These are phyloP conservation scores for Patiria miniata DNA, from an alignment of 35 echinoderm and acorn worm genomes.

Conservation along the genomic window DNA sequence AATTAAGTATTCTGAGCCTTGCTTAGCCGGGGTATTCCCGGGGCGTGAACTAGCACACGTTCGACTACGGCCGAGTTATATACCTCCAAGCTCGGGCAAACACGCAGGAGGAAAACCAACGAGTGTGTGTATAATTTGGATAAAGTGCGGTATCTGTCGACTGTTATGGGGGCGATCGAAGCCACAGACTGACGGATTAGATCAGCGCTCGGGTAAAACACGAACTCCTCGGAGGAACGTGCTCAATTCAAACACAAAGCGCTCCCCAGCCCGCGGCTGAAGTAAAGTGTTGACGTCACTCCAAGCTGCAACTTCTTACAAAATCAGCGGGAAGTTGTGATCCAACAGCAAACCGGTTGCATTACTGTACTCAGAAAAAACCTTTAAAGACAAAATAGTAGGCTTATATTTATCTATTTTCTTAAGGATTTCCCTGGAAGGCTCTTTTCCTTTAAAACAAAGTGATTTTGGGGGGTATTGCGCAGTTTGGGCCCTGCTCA, in stretches of 20 bases:
- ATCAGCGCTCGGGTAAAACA: background rate
- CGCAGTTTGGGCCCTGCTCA: too few species aligned
- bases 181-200: slow-evolving; percentile 19
- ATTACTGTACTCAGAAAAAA: too few species aligned
- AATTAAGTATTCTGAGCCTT: background rate
- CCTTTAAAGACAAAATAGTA: too few species aligned
- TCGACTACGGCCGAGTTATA: background rate
- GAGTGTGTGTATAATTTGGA: slow-evolving; percentile 2
- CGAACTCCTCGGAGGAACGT: slow-evolving; percentile 13
- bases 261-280: background rate
- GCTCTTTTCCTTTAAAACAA: too few species aligned
- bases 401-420: too few species aligned
- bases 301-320: background rate
- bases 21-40: background rate
- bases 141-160: slow-evolving; percentile 10
- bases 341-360: background rate
- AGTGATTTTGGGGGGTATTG: too few species aligned
- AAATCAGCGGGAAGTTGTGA: background rate
- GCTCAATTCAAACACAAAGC: background rate
- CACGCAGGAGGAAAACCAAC: background rate
- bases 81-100: too few species aligned
- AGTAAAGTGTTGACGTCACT: background rate
- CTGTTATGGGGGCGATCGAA: background rate
- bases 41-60: background rate
- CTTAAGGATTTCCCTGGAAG: too few species aligned